Evolutionary conservation across 2,797 vertebrate species (phyloP), one percentile per base, ranked within the genome.

Genomic region (Falco biarmicus): DNA sequence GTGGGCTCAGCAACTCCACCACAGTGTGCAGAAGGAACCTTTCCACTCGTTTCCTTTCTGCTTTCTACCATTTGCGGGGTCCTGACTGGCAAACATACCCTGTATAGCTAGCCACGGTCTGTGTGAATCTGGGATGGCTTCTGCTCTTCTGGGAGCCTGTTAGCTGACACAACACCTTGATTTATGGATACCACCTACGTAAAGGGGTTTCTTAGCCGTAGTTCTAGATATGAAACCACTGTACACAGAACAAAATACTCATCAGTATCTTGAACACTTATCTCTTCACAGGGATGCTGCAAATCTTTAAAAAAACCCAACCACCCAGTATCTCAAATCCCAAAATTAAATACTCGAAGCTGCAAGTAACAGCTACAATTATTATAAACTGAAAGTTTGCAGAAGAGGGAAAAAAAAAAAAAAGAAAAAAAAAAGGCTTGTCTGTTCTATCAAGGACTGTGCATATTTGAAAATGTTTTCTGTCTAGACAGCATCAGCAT

Each of bases 381-480:
- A 79, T 34, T 77, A 74, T 7, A 64, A 87, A 77, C 10, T 64
- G 17, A 74, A 80, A 31, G 16, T 60, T 32, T 74, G 19, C 39
- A 34, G 43, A n/a, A 15, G 41, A 13, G 41, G 41, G 41, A 3
- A 39, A 18, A 5, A 0, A 1, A 1, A 28, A 17, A 15, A 37
- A 41, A 10, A 45, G 9, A 31, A 25, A 50, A 22, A 37, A 28
- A 50, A 21, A 22, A n/a, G 3, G n/a, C 22, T 39, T 69, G 24
- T 66, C 83, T 92, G 17, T 69, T 87, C 45, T 47, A 51, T 81
- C 65, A 93, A 95, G 77, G 84, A 73, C 77, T 75, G 88, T 41
- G 22, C 65, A 75, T 13, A 39, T 76, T 57, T 50, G 50, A 70
- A 29, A 82, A 43, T 80, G 47, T 82, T 56, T 79, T 89, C 66